Evolutionary conservation across 2,888 invertebrate species (phyloP).

Genomic region (Campoletis raptor): DNA sequence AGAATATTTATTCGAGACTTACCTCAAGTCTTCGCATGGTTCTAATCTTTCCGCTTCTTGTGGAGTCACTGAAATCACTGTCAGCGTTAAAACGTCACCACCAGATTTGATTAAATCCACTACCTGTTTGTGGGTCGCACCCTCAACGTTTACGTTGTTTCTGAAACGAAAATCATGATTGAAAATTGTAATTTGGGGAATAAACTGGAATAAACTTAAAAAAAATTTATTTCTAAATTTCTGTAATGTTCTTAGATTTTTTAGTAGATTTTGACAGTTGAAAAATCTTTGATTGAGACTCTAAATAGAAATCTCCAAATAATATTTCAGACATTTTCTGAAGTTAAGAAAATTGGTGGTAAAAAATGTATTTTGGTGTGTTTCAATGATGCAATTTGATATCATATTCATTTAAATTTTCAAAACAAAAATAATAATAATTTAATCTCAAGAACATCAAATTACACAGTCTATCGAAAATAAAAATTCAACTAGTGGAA

Average conservation of each 20-base stretch:
- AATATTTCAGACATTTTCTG: not conserved
- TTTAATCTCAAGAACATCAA: not conserved
- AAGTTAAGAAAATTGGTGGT: not conserved
- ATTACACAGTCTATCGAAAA: not conserved
- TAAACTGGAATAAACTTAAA: too few relatives aligned
- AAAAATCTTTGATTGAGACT: not conserved
- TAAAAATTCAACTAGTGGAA: not conserved
- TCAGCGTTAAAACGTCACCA: constrained; percentile 97
- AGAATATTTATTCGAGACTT: constrained; percentile 4
- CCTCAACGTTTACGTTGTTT: constrained; percentile 99
- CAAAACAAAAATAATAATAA: not conserved
- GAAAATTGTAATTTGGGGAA: too few relatives aligned
- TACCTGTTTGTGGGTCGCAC: constrained; percentile 99
- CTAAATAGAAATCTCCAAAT: not conserved
- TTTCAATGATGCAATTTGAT: not conserved
- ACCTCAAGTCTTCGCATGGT: constrained; percentile 84
- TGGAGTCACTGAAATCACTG: constrained; percentile 97
- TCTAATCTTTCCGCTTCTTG: constrained; percentile 89
- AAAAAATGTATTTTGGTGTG: not conserved
- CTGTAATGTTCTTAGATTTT: too few relatives aligned
- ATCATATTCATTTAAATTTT: not conserved
- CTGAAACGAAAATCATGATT: constrained; percentile 87
- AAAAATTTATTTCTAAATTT: too few relatives aligned
- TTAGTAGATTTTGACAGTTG: too few relatives aligned
- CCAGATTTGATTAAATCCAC: constrained; percentile 99